Base-by-base conservation (phyloP, 2,888 invertebrate genomes). In the Cryptosula pallasiana region DNA sequence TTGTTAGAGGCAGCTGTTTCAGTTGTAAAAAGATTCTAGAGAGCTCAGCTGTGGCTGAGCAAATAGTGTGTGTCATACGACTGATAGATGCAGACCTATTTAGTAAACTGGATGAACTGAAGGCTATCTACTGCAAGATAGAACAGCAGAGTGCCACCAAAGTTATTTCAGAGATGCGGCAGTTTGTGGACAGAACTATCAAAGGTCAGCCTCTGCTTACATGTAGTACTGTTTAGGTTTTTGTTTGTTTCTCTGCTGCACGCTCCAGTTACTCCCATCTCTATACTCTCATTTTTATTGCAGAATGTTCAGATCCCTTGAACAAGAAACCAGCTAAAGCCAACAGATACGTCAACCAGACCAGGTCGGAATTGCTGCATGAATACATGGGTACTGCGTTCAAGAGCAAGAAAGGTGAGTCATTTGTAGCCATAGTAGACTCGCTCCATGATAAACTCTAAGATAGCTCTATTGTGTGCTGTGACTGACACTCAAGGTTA, bases 51-150 rank as follows among this genome's bases (percentile, higher is more conserved):
- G 69, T 71, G 36, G 73, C 75, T n/a, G 78, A 76, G n/a, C 80
- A 92, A 35, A 86, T 93, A 0, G 86, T 88, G 72, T 87, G 91
- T 23, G 92, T 93, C 79, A 83, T 92, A 71, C 86, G 88, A 73
- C 86, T 94, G 1, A 84, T 95, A 1, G 89, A 92, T 35, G 74
- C 72, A n/a, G 83, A 83, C 1, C 75, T 77, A 13, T 71, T 82
- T 16, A 69, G 75, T 0, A 74, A 73, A 2, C 77, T 79, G 0
- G 75, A 75, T 5, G 74, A 78, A 9, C 71, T 83, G 34, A 73
- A 76, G 32, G 77, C 76, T 1, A 69, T 76, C 23, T 76, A 73
- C 29, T 27, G 55, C 23, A 9, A 63, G 34, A 32, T 63, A n/a
- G 63, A 63, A 2, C 1, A 13, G 2, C 13, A 29, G 9, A 27